Evolutionary conservation across 2,888 invertebrate species (phyloP).

Genomic region (Piscicola geometra): DNA sequence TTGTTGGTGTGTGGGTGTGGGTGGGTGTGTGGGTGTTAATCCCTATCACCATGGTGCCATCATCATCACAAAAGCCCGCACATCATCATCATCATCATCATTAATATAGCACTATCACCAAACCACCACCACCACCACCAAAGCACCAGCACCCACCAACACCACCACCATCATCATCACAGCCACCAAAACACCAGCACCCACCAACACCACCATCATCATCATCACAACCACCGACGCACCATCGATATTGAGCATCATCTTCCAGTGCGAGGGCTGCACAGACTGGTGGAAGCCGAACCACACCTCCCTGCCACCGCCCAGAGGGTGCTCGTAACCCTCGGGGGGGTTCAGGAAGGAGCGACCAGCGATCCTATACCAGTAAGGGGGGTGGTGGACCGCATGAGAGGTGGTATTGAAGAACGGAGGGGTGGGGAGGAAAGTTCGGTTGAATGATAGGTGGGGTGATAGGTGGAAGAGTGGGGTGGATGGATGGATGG

Average conservation of each 20-base stretch:
- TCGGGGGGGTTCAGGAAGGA: constrained; percentile 64
- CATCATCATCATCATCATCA: too few relatives aligned
- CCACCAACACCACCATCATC: background rate
- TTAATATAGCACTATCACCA: too few relatives aligned
- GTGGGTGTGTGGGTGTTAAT: too few relatives aligned
- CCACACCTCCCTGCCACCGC: constrained; percentile 97
- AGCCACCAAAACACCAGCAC: too few relatives aligned
- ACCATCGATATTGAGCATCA: constrained; percentile 72
- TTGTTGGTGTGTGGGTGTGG: too few relatives aligned
- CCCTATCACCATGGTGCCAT: too few relatives aligned
- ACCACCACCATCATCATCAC: background rate
- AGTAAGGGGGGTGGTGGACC: background rate
- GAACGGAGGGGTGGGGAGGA: too few relatives aligned
- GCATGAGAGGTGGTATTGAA: too few relatives aligned
- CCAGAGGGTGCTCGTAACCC: constrained; percentile 92
- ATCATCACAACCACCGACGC: background rate
- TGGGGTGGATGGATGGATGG: too few relatives aligned
- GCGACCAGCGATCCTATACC: constrained; percentile 21
- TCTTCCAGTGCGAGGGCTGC: constrained; percentile 99
- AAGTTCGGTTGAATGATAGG: too few relatives aligned
- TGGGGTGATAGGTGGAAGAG: too few relatives aligned
- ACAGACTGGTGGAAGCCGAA: constrained; percentile 99
- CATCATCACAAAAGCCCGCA: too few relatives aligned
- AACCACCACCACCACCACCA: background rate
- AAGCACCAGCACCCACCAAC: background rate